A percentile compares a stretch with the other conserved stretches of the same genome.
These are phyloP conservation scores for Acrobasis repandana DNA, from an alignment of 2,888 invertebrate genomes.

Conservation along the genomic window DNA sequence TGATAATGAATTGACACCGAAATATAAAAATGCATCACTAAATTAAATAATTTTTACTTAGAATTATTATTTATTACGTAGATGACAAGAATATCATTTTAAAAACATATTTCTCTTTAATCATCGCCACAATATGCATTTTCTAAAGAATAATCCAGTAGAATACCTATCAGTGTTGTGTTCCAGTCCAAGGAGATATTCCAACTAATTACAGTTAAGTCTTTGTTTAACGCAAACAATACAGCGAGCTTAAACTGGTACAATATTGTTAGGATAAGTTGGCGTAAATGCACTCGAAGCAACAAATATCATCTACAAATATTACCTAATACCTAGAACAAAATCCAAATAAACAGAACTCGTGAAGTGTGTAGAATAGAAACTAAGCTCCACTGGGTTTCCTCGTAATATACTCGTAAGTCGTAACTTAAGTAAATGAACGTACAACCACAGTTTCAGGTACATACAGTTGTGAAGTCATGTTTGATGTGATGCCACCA, in stretches of 20 bases:
- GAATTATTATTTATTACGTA: too few relatives aligned
- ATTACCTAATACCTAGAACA: conserved; percentile 2
- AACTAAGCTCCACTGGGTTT: neutral
- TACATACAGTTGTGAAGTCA: too few relatives aligned
- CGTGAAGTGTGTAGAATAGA: neutral
- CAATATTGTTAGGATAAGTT: neutral
- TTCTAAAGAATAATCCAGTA: too few relatives aligned
- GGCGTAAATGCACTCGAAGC: neutral
- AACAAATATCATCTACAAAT: neutral
- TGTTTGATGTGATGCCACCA: too few relatives aligned
- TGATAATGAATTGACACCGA: too few relatives aligned
- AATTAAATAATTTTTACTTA: too few relatives aligned
- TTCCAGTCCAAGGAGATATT: neutral
- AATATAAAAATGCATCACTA: too few relatives aligned
- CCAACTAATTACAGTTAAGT: conserved; percentile 2
- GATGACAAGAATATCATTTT: too few relatives aligned
- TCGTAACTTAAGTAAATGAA: conserved; percentile 2
- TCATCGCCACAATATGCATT: too few relatives aligned
- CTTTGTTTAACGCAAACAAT: conserved; percentile 1
- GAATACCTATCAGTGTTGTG: too few relatives aligned
- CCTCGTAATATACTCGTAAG: neutral
- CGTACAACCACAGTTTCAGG: neutral
- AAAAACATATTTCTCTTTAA: too few relatives aligned
- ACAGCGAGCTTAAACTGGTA: neutral
- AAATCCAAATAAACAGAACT: neutral